phyloP scores from a whole-genome alignment of 1,140 invertebrate species.

The Trichoplusia ni region DNA sequence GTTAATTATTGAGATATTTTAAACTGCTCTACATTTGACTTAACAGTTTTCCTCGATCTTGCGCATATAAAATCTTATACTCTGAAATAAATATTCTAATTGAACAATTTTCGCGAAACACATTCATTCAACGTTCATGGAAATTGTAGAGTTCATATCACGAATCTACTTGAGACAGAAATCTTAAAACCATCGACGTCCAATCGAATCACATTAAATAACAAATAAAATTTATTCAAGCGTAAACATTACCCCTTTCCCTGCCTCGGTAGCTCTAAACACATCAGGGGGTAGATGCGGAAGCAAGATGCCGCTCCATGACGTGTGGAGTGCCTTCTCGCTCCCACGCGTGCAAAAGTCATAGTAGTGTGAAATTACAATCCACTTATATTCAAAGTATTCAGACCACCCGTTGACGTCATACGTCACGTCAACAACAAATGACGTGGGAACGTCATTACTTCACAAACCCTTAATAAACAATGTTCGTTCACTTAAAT shows the following conservation, averaged over 20 bases:
- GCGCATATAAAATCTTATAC: too few species aligned
- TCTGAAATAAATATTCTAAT: too few species aligned
- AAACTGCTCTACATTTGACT: too few species aligned
- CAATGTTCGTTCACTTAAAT: constrained; percentile 15
- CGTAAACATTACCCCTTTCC: not conserved
- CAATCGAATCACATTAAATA: not conserved
- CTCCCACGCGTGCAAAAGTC: not conserved
- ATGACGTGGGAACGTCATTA: constrained; percentile 20
- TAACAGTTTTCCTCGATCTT: too few species aligned
- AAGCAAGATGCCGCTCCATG: too few species aligned
- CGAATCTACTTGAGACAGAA: too few species aligned
- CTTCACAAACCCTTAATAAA: constrained; percentile 11
- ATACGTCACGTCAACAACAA: constrained; percentile 17
- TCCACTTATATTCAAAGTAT: constrained; percentile 15
- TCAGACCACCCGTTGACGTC: constrained; percentile 20
- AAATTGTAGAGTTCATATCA: too few species aligned
- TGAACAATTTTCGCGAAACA: too few species aligned
- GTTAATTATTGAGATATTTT: too few species aligned
- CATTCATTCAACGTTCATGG: too few species aligned
- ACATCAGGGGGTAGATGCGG: not conserved
- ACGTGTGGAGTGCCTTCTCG: too few species aligned
- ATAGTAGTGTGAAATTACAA: not conserved
- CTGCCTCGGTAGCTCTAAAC: not conserved
- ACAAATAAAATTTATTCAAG: not conserved
- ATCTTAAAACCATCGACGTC: not conserved